phyloP scores from a whole-genome alignment of 2,888 invertebrate genomes.

The Agrilus biguttatus region DNA sequence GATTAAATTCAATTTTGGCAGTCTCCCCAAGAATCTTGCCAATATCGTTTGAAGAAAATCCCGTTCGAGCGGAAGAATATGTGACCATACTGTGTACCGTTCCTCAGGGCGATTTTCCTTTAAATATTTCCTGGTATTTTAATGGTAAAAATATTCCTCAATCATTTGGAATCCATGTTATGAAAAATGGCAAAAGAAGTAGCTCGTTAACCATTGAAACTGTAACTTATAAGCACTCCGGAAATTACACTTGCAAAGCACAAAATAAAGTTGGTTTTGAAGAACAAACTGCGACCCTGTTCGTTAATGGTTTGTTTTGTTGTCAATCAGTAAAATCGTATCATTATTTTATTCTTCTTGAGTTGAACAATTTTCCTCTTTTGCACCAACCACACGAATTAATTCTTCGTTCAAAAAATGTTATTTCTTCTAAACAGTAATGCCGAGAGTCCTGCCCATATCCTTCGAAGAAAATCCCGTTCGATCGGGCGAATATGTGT shows the following conservation, averaged over 20 bases:
- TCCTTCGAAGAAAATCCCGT: slow-evolving; percentile 37
- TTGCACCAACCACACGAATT: slow-evolving; percentile 12
- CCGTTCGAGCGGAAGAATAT: slow-evolving; percentile 40
- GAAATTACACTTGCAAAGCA: slow-evolving; percentile 58
- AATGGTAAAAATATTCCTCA: slow-evolving; percentile 26
- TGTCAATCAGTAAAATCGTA: slow-evolving; percentile 1
- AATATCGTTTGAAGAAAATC: slow-evolving; percentile 46
- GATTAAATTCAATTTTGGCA: slow-evolving; percentile 22
- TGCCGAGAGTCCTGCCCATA: slow-evolving; percentile 48
- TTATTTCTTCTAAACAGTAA: slow-evolving; percentile 40
- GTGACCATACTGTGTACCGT: slow-evolving; percentile 44
- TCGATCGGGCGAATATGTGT: slow-evolving; percentile 52
- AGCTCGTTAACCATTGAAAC: slow-evolving; percentile 31
- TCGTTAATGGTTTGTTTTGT: slow-evolving; percentile 47
- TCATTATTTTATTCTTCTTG: slow-evolving; percentile 3
- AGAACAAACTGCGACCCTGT: slow-evolving; percentile 51
- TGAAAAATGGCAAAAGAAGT: slow-evolving; percentile 29
- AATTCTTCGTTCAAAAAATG: too few species aligned
- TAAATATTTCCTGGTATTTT: slow-evolving; percentile 44
- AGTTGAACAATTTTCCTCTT: not conserved
- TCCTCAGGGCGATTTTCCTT: slow-evolving; percentile 44
- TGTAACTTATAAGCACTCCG: slow-evolving; percentile 37
- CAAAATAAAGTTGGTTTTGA: slow-evolving; percentile 48
- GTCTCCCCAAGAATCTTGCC: slow-evolving; percentile 47
- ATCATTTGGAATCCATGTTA: slow-evolving; percentile 10